A percentile compares a stretch with the other conserved stretches of the same genome.
These are phyloP conservation scores for Zaprionus taronus DNA, from an alignment of 1,140 invertebrate genomes.

Conservation along the genomic window DNA sequence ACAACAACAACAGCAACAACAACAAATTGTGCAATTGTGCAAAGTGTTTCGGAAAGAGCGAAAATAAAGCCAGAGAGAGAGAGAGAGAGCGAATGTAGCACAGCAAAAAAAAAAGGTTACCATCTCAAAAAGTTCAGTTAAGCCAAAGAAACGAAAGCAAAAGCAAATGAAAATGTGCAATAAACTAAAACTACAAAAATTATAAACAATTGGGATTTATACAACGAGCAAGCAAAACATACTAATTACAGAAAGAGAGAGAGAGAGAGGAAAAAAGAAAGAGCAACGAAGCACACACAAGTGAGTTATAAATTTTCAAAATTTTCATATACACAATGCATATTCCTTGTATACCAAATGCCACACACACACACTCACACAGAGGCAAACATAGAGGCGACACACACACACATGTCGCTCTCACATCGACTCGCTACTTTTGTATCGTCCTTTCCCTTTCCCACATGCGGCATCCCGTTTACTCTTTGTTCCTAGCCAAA, in stretches of 20 bases:
- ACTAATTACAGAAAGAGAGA: constrained; percentile 32
- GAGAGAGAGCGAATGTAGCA: constrained; percentile 8
- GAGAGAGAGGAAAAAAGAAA: constrained; percentile 4
- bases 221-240: constrained; percentile 26
- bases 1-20: constrained; percentile 54
- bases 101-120: constrained; percentile 18
- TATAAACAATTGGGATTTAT: constrained; percentile 54
- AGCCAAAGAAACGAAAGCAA: constrained; percentile 47
- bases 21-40: constrained; percentile 53
- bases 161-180: constrained; percentile 67
- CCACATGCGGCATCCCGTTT: constrained; percentile 40
- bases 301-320: constrained; percentile 75
- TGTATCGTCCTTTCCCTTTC: constrained; percentile 56
- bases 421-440: constrained; percentile 57
- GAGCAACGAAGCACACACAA: constrained; percentile 71
- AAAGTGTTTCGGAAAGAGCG: constrained; percentile 38
- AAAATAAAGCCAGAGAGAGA: constrained; percentile 6
- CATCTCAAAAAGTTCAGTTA: constrained; percentile 32
- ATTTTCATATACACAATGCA: constrained; percentile 58
- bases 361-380: constrained; percentile 20
- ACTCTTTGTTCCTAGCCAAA: constrained; percentile 44
- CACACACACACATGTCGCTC: constrained; percentile 16
- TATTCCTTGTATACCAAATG: constrained; percentile 40
- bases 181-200: constrained; percentile 53
- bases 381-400: not conserved